A percentile compares a stretch with the other conserved stretches of the same genome.
Conservation (phyloP, 1,140 invertebrate genomes). For the Plectrocnemia conspersa region DNA sequence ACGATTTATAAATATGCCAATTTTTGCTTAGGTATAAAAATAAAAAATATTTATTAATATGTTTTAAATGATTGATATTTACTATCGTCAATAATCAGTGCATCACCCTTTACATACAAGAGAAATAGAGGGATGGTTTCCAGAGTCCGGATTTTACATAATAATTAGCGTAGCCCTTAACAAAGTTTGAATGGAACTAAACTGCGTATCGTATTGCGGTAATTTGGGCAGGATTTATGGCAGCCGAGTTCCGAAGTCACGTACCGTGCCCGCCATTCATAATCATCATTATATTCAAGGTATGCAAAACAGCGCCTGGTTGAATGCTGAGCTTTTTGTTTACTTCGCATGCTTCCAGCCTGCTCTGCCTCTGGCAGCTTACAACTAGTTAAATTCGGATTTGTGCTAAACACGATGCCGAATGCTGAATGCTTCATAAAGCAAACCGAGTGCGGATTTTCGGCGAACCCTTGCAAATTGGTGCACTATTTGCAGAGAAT, state of each 20-base stretch:
- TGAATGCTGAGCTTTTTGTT: constrained; percentile 5
- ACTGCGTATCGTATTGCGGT: constrained; percentile 36
- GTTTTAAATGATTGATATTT: too few species aligned
- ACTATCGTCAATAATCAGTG: too few species aligned
- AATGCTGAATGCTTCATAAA: too few species aligned
- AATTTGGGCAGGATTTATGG: constrained; percentile 35
- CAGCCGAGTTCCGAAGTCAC: constrained; percentile 30
- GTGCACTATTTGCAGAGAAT: too few species aligned
- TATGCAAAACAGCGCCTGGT: constrained; percentile 32
- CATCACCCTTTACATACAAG: too few species aligned
- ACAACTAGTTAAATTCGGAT: not conserved
- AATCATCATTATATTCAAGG: constrained; percentile 36
- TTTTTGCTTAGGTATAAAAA: too few species aligned
- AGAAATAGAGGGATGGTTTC: too few species aligned
- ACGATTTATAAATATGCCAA: too few species aligned
- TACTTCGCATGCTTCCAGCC: too few species aligned
- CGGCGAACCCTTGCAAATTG: too few species aligned
- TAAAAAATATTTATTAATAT: too few species aligned
- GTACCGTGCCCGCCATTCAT: constrained; percentile 31
- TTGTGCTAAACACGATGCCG: not conserved
- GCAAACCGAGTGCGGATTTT: too few species aligned
- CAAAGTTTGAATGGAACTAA: constrained; percentile 36
- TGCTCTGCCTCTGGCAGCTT: not conserved
- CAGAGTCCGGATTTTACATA: constrained; percentile 31
- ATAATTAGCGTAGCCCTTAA: constrained; percentile 34